Base-by-base conservation (phyloP, 2,113 vertebrate genomes). In the Alexandromys fortis region DNA sequence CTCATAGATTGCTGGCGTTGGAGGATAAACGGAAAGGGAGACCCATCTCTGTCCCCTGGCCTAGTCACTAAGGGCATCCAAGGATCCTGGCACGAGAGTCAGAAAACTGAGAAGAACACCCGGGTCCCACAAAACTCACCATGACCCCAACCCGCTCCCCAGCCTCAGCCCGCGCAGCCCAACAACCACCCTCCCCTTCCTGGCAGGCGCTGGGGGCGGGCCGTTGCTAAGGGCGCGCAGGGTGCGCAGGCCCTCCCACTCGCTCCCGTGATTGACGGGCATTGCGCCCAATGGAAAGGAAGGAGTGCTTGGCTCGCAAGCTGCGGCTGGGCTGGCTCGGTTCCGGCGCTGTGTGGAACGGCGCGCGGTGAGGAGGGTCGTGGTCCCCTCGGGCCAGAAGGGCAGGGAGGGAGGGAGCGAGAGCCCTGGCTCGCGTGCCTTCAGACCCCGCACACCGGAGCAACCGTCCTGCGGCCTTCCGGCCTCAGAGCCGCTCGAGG, bases 141-240 rank as follows among this genome's bases (percentile, higher is more conserved):
- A 89, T 89, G 61, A 55, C 38, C 26, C 91, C 90, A 35, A 13
- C 38, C 19, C 1, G 17, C 35, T 58, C 45, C 58, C n/a, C 9
- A 0, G 42, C 65, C 1, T 0, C 1, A 58, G 4, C 5, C 24
- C 0, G 9, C 22, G 33, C 24, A 0, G 2, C 12, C 28, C 0
- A 89, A 89, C 86, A 19, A 5, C 19, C 0, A 1, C 61, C 0
- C 10, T 0, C 17, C 9, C 70, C 1, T 6, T 49, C 0, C 10
- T 0, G 1, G n/a, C 4, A 13, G 30, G 0, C 49, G 67, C 67
- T 68, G 30, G 12, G 5, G 30, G 67, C 3, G 0, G 14, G 1
- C 58, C 9, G 93, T 95, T 92, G 92, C 97, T 93, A 97, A 55
- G 87, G 89, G 47, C 24, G 12, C 72, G 11, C 30, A 12, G 38